Conservation (phyloP, 2,888 invertebrate species). For the Sphaerophoria taeniata region DNA sequence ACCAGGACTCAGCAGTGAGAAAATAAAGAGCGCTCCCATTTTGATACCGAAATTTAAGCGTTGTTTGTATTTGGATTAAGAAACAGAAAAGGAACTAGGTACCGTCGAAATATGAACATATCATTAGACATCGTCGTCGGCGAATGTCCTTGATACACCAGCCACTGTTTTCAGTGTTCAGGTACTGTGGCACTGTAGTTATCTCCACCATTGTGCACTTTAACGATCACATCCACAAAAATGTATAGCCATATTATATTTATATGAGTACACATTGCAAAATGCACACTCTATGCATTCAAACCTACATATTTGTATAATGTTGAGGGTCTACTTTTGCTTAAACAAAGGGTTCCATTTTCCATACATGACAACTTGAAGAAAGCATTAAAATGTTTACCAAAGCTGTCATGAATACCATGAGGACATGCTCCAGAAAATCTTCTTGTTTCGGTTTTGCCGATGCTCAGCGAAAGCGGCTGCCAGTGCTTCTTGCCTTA, state of each 20-base stretch:
- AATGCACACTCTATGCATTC: conserved; percentile 17
- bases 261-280: background rate
- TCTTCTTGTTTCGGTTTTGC: conserved; percentile 49
- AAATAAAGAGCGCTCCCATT: conserved; percentile 21
- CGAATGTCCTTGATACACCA: conserved; percentile 65
- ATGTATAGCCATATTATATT: conserved; percentile 24
- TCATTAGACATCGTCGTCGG: conserved; percentile 59
- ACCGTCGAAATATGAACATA: conserved; percentile 63
- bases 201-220: conserved; percentile 56
- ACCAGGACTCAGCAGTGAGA: conserved; percentile 22
- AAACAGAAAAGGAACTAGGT: conserved; percentile 31
- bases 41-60: conserved; percentile 33
- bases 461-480: conserved; percentile 49
- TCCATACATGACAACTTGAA: conserved; percentile 55
- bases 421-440: conserved; percentile 69
- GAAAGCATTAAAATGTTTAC: conserved; percentile 70
- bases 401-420: conserved; percentile 68
- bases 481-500: conserved; percentile 22
- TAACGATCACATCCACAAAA: conserved; percentile 49
- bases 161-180: conserved; percentile 62
- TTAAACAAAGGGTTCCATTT: conserved; percentile 42
- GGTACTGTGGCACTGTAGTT: conserved; percentile 33
- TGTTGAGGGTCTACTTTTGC: conserved; percentile 47
- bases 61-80: conserved; percentile 25
- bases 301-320: background rate